Evolutionary conservation across 2,888 invertebrate species (phyloP), one percentile per base, ranked within the genome.

Genomic region (Drosophila parthenogenetica): DNA sequence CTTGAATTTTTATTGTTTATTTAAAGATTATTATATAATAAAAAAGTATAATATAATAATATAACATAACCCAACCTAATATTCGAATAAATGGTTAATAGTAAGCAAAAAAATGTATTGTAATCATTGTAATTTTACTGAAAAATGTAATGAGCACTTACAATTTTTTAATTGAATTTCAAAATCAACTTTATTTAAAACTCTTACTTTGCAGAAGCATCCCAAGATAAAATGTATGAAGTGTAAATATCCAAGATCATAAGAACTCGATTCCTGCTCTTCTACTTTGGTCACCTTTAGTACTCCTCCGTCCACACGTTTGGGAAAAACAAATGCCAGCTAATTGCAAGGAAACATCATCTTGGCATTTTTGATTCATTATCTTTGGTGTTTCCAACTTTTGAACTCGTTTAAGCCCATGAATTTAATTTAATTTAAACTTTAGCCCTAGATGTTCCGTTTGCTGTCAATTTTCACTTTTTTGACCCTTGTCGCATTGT

Each of bases 381-480:
- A 70, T 59, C 77, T 14, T 49, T 57, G 48, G 19, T 37, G 59
- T 51, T 57, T 70, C 75, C 74, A 78, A 79, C 79, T 81, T 81
- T 79, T 83, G 75, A 84, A 78, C 87, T 66, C 77, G 75, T 77
- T 78, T 69, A 72, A 65, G 51, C 32, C 71, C 60, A 79, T 81
- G 82, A 84, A 84, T 87, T 84, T 87, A 84, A 84, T 84, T 84
- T 69, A 76, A 84, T 87, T 84, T 84, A 81, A 84, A 81, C 87
- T 84, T 84, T 87, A 69, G 77, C 85, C 83, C 81, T 59, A 46
- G 45, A 46, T 62, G 58, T 43, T 19, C 54, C 35, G 8, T 66
- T 32, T 48, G 58, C 72, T 83, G 84, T 84, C 70, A 70, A 68
- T 77, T 77, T 76, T 35, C 49, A 40, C 80, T 68, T 55, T 70